Conservation (phyloP, 2,113 vertebrate species). For the Cyprinodon tularosa region DNA sequence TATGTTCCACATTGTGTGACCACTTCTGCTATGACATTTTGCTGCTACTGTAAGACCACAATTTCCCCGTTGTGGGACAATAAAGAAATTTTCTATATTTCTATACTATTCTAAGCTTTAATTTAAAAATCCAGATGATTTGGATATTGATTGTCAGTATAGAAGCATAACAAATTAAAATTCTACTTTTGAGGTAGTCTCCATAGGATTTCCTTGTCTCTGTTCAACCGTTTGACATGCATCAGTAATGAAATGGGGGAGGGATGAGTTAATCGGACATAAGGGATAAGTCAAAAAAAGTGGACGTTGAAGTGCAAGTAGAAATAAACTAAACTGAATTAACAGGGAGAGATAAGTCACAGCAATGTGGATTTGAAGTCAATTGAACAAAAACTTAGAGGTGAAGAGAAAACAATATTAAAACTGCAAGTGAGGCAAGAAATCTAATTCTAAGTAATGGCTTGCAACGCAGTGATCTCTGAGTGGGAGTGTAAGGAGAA, state of each 20-base stretch:
- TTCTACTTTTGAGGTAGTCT: neutral
- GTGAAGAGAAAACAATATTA: slow-evolving; percentile 13
- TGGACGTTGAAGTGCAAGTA: neutral
- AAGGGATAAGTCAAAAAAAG: neutral
- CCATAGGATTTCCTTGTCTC: neutral
- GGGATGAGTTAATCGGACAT: neutral
- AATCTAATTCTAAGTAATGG: slow-evolving; percentile 32
- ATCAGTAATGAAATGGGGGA: neutral
- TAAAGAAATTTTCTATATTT: too few species aligned
- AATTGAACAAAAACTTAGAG: neutral
- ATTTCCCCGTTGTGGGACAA: too few species aligned
- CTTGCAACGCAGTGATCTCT: slow-evolving; percentile 14
- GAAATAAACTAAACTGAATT: neutral
- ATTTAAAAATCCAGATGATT: neutral
- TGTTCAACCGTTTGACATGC: too few species aligned
- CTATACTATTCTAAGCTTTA: too few species aligned
- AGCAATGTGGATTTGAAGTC: neutral
- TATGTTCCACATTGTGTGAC: too few species aligned
- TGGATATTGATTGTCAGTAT: neutral
- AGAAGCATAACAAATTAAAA: neutral
- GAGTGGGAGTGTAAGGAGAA: slow-evolving; percentile 27
- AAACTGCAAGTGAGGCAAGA: slow-evolving; percentile 28
- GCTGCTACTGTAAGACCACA: too few species aligned
- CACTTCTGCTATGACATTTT: too few species aligned
- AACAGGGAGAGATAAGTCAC: neutral